These are phyloP conservation scores for Todus mexicanus DNA, from an alignment of 2,797 vertebrate species.

Conservation along the genomic window DNA sequence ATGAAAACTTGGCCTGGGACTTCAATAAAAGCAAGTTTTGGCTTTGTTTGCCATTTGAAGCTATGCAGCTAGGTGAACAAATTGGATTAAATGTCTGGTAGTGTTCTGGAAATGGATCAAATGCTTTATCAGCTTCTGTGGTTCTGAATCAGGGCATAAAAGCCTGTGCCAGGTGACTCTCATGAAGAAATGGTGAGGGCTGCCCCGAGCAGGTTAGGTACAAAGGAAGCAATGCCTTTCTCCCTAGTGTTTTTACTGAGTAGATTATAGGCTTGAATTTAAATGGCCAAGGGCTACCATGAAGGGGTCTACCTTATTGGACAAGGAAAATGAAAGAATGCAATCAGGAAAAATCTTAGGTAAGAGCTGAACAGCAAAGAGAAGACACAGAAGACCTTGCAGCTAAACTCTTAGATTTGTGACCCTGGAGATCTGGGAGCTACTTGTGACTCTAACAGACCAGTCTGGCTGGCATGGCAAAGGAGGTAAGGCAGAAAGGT, in stretches of 20 bases:
- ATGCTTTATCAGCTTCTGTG: not conserved
- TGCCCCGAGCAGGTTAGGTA: not conserved
- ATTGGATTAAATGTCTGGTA: not conserved
- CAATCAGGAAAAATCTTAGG: not conserved
- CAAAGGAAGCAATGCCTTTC: not conserved
- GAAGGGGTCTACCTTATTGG: not conserved
- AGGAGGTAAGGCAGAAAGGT: not conserved
- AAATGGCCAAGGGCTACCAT: not conserved
- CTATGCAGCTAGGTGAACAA: not conserved
- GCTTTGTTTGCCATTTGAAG: not conserved
- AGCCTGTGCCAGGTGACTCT: not conserved
- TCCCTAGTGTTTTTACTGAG: not conserved
- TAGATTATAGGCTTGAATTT: not conserved
- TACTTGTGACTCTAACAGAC: not conserved
- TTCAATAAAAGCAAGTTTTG: not conserved
- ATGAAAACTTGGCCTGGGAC: not conserved
- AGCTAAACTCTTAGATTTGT: not conserved
- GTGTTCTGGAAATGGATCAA: not conserved
- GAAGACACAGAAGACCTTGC: not conserved
- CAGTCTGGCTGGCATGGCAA: not conserved
- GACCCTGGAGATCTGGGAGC: not conserved
- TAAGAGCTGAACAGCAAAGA: not conserved
- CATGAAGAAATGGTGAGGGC: not conserved
- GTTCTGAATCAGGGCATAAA: not conserved
- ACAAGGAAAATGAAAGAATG: not conserved